A percentile compares a stretch with the other conserved stretches of the same genome.
Evolutionary conservation across 2,888 invertebrate genomes (phyloP).

Genomic region (Cantharis flavilabris): DNA sequence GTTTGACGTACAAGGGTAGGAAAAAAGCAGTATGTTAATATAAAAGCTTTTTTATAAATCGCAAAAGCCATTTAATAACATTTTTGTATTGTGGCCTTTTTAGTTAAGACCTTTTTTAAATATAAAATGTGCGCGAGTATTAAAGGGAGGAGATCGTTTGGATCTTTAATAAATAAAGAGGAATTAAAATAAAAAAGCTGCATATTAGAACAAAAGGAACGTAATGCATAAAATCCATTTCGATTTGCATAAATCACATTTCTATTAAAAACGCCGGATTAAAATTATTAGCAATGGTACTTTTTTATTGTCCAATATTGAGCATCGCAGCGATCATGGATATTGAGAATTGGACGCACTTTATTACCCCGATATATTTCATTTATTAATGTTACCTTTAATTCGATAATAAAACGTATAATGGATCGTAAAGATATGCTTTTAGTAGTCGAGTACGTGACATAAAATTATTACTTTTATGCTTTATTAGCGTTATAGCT

Average conservation of each 20-base stretch:
- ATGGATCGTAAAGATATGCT: conserved; percentile 29
- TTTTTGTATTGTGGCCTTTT: not conserved
- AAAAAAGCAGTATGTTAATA: not conserved
- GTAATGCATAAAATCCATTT: conserved; percentile 20
- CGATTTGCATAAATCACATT: conserved; percentile 22
- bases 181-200: not conserved
- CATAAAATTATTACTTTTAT: conserved; percentile 27
- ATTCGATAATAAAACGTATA: conserved; percentile 27
- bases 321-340: conserved; percentile 21
- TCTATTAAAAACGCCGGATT: conserved; percentile 24
- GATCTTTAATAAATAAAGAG: not conserved
- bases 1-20: not conserved
- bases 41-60: not conserved
- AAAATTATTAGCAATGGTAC: conserved; percentile 24
- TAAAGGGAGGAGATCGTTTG: not conserved
- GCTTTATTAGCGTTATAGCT: conserved; percentile 26
- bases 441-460: conserved; percentile 18
- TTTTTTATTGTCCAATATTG: not conserved
- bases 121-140: not conserved
- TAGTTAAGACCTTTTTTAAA: not conserved
- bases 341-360: conserved; percentile 10
- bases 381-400: conserved; percentile 31
- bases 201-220: conserved; percentile 4
- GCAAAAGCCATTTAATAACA: not conserved
- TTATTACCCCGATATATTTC: conserved; percentile 29